Evolutionary conservation across 2,797 vertebrate genomes (phyloP).

Genomic region (Melanotaenia trifasciata): DNA sequence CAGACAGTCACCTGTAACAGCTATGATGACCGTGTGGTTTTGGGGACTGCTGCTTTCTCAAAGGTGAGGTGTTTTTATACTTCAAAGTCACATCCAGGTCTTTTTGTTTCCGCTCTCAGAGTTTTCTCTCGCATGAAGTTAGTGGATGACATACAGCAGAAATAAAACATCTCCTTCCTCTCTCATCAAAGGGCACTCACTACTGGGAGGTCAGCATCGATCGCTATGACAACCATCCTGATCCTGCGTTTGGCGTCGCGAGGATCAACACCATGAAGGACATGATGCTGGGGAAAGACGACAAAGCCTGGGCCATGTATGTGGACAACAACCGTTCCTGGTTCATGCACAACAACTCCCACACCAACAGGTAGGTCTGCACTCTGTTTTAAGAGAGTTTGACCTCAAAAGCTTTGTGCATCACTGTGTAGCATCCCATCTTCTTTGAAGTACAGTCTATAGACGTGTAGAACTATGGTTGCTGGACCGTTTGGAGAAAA

Average conservation of each 20-base stretch:
- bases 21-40: slow-evolving; percentile 96
- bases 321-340: slow-evolving; percentile 99
- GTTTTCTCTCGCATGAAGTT: neutral
- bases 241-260: slow-evolving; percentile 95
- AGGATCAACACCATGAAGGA: slow-evolving; percentile 93
- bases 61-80: slow-evolving; percentile 71
- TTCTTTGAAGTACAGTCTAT: no score
- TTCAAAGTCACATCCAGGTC: no score
- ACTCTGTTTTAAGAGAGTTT: no score
- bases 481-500: no score
- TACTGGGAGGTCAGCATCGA: slow-evolving; percentile 96
- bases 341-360: slow-evolving; percentile 99
- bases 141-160: neutral
- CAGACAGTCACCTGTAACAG: slow-evolving; percentile 95
- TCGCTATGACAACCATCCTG: slow-evolving; percentile 98
- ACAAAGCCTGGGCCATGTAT: slow-evolving; percentile 99
- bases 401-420: no score
- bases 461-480: no score
- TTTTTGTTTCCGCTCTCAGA: no score
- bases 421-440: no score
- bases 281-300: slow-evolving; percentile 97
- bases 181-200: slow-evolving; percentile 83
- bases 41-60: slow-evolving; percentile 96
- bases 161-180: neutral
- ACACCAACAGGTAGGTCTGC: slow-evolving; percentile 92